Evolutionary conservation across 2,888 invertebrate species (phyloP).

Genomic region (Sarcophaga rosellei): DNA sequence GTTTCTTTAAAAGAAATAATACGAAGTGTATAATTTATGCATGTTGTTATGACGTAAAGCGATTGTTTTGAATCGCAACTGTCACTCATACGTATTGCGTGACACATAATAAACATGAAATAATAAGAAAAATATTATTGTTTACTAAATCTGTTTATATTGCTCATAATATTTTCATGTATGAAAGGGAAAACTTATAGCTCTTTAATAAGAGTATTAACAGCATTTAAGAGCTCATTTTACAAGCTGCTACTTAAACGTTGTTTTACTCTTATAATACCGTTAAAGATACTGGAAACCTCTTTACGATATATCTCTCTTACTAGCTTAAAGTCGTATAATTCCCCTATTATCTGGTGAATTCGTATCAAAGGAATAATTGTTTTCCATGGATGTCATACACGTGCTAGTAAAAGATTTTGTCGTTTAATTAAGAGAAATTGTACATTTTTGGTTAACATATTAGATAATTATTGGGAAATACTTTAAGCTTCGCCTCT

Average conservation of each 20-base stretch:
- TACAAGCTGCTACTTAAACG: not conserved
- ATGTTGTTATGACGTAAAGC: not conserved
- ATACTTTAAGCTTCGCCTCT: too few relatives aligned
- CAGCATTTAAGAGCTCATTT: not conserved
- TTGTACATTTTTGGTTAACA: too few relatives aligned
- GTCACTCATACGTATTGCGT: conserved; percentile 2
- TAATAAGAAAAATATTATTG: not conserved
- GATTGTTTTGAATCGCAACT: not conserved
- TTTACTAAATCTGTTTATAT: not conserved
- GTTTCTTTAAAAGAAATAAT: not conserved
- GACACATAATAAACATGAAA: not conserved
- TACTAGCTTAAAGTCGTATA: too few relatives aligned
- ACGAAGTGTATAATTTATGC: not conserved
- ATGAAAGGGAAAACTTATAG: not conserved
- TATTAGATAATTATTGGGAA: too few relatives aligned
- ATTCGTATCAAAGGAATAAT: too few relatives aligned
- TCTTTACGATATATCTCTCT: too few relatives aligned
- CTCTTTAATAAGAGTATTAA: not conserved
- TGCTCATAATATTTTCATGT: not conserved
- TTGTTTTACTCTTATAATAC: too few relatives aligned
- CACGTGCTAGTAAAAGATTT: too few relatives aligned
- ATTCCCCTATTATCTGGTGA: too few relatives aligned
- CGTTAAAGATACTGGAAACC: too few relatives aligned
- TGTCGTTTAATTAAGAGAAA: too few relatives aligned
- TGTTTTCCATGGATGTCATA: too few relatives aligned